These are phyloP conservation scores for Aleiodes testaceus DNA, from an alignment of 2,888 invertebrate species.

Conservation along the genomic window DNA sequence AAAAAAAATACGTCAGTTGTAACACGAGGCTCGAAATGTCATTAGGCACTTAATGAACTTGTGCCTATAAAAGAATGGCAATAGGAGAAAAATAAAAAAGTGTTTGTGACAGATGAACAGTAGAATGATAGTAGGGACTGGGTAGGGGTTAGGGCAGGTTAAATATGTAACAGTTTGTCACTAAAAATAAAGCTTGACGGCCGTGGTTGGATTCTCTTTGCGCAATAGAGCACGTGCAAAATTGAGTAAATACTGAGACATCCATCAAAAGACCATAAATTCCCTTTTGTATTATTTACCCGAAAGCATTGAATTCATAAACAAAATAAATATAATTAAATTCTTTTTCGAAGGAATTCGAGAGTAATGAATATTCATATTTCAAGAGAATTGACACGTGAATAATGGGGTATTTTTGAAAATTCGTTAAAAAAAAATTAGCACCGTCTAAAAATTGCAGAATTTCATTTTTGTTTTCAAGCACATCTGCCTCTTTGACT, in stretches of 20 bases:
- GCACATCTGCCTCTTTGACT: not conserved
- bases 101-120: conserved; percentile 8
- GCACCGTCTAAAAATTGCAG: not conserved
- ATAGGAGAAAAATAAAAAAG: not conserved
- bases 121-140: conserved; percentile 17
- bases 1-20: not conserved
- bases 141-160: conserved; percentile 69
- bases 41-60: conserved; percentile 7
- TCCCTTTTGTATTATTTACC: conserved; percentile 2
- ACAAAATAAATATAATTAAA: not conserved
- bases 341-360: not conserved
- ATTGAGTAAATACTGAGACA: conserved; percentile 41
- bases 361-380: not conserved
- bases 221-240: conserved; percentile 69
- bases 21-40: conserved; percentile 12
- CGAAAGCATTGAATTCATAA: not conserved
- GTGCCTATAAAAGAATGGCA: not conserved
- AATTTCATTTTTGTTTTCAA: not conserved
- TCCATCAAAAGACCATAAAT: conserved; percentile 7
- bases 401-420: not conserved
- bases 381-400: not conserved
- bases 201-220: conserved; percentile 60
- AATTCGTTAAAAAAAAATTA: not conserved
- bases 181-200: conserved; percentile 71
- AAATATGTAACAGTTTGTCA: conserved; percentile 69